Conservation (phyloP, 2,888 invertebrate species). For the Polydrusus cervinus region DNA sequence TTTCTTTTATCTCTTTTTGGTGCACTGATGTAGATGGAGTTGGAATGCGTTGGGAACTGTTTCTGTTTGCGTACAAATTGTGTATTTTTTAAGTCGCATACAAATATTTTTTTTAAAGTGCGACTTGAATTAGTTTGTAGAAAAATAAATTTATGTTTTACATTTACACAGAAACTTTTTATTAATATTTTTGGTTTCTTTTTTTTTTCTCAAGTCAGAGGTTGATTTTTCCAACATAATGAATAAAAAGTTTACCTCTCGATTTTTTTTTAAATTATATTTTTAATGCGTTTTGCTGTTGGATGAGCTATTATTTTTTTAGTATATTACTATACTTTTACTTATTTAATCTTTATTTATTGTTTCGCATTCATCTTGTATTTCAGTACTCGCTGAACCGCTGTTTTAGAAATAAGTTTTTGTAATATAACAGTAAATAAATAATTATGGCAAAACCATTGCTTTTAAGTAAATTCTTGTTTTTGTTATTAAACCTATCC, state of each 20-base stretch:
- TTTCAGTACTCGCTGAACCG: conserved; percentile 26
- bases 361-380: conserved; percentile 28
- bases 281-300: neutral
- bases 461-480: conserved; percentile 19
- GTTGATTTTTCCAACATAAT: too few relatives aligned
- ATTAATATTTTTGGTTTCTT: neutral
- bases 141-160: too few relatives aligned
- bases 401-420: conserved; percentile 24
- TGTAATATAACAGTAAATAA: conserved; percentile 28
- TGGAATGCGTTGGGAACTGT: conserved; percentile 6
- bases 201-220: neutral
- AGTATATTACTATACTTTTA: conserved; percentile 37
- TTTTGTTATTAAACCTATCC: neutral
- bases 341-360: conserved; percentile 32
- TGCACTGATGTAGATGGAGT: neutral
- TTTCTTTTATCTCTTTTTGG: conserved; percentile 21
- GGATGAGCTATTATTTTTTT: conserved; percentile 25
- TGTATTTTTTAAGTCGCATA: too few relatives aligned
- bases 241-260: neutral
- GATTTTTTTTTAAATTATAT: neutral
- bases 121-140: too few relatives aligned
- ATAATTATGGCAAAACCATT: conserved; percentile 17
- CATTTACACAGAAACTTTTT: too few relatives aligned
- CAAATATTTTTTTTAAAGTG: too few relatives aligned
- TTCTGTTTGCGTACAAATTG: neutral